These are phyloP conservation scores for Styela clava DNA, from an alignment of 23 tunicate genomes.

Conservation along the genomic window DNA sequence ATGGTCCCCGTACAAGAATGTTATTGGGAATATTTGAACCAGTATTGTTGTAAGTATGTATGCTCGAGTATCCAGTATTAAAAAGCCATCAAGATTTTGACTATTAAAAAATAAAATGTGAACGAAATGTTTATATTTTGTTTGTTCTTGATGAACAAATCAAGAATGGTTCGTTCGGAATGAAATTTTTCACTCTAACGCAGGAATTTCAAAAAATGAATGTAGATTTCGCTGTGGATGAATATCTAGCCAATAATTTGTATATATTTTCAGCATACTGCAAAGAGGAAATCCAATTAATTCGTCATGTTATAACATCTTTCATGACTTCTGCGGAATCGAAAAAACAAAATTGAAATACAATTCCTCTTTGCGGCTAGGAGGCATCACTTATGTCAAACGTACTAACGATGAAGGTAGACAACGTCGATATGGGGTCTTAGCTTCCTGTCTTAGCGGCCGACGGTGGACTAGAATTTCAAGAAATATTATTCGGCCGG, in stretches of 20 bases:
- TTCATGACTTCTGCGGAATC: background rate
- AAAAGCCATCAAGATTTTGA: background rate
- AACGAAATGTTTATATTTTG: constrained; percentile 19
- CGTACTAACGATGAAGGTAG: too few relatives aligned
- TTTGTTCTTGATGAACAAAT: constrained; percentile 31
- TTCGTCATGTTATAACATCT: background rate
- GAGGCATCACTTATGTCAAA: constrained; percentile 13
- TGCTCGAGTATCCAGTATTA: background rate
- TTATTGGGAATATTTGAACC: constrained; percentile 9
- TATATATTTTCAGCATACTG: background rate
- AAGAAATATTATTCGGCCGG: too few relatives aligned
- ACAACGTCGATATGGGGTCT: too few relatives aligned
- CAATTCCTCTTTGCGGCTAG: background rate
- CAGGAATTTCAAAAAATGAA: constrained; percentile 12
- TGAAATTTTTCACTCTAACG: constrained; percentile 10
- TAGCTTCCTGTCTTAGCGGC: too few relatives aligned
- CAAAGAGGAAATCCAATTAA: constrained; percentile 9
- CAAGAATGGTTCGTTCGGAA: constrained; percentile 17
- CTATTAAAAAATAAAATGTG: background rate
- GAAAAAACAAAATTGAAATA: background rate
- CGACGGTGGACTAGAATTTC: too few relatives aligned
- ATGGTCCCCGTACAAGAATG: constrained; percentile 22
- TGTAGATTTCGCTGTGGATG: constrained; percentile 27
- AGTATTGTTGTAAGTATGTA: constrained; percentile 22
- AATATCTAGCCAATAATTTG: constrained; percentile 23